A percentile compares a stretch with the other conserved stretches of the same genome.
Conservation (phyloP, 2,113 vertebrate species). For the Podocnemis expansa region DNA sequence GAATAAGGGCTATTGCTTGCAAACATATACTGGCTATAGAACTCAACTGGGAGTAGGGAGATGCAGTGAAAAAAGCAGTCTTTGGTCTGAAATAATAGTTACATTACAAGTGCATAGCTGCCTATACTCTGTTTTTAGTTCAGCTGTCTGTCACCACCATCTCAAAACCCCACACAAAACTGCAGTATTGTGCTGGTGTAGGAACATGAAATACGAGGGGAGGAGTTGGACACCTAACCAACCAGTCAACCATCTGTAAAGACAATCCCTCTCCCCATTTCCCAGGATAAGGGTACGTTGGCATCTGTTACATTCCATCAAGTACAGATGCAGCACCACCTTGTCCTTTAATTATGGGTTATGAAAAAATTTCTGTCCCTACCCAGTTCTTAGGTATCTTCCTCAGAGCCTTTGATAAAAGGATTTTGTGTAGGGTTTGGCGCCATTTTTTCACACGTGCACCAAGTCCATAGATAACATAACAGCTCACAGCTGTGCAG, state of each 20-base stretch:
- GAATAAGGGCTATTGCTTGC: background rate
- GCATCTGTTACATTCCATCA: background rate
- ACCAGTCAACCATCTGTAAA: background rate
- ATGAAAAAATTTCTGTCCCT: background rate
- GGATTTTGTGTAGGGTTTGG: background rate
- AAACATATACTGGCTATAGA: background rate
- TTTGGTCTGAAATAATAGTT: background rate
- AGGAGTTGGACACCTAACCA: background rate
- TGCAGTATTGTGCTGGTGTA: background rate
- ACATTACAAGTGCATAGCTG: background rate
- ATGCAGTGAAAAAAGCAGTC: background rate
- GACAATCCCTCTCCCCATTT: background rate
- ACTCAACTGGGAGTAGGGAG: background rate
- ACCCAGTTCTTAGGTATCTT: background rate
- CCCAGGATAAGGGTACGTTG: background rate
- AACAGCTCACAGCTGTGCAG: background rate
- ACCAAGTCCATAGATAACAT: background rate
- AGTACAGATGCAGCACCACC: background rate
- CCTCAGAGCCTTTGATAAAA: background rate
- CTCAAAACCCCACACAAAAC: background rate
- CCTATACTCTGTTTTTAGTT: background rate
- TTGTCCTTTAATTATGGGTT: background rate
- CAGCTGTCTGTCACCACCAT: background rate
- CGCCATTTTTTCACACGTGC: background rate
- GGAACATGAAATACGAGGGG: background rate